Evolutionary conservation across 2,797 vertebrate genomes (phyloP).

Genomic region (Nannoperca australis): DNA sequence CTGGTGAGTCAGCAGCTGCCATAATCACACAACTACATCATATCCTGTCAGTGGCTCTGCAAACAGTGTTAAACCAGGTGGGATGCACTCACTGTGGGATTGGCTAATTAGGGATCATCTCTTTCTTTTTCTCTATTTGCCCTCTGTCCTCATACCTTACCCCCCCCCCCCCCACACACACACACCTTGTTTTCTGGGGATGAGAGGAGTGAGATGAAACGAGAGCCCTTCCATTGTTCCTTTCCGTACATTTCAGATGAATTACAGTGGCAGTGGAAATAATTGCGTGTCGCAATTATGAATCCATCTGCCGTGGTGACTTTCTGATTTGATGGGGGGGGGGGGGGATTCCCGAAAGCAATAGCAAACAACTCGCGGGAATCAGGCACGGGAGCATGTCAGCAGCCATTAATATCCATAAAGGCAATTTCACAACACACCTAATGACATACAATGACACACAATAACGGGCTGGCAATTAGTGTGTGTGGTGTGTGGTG

Average conservation of each 20-base stretch:
- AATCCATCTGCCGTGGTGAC: constrained; percentile 70
- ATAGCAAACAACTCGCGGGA: constrained; percentile 59
- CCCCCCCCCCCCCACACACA: not conserved
- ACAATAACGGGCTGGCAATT: constrained; percentile 63
- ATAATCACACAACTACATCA: constrained; percentile 28
- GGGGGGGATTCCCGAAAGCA: constrained; percentile 61
- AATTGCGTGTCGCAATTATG: constrained; percentile 78
- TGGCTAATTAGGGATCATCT: constrained; percentile 57
- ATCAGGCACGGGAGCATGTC: constrained; percentile 54
- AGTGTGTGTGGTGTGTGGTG: constrained; percentile 37
- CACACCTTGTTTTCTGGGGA: constrained; percentile 42
- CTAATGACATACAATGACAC: constrained; percentile 75
- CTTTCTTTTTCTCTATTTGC: constrained; percentile 27
- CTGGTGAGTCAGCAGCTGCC: constrained; percentile 55
- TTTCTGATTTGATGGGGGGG: constrained; percentile 62
- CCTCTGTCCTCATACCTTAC: constrained; percentile 5
- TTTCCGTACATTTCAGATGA: constrained; percentile 48
- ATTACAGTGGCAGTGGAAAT: constrained; percentile 67
- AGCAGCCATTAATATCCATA: constrained; percentile 69
- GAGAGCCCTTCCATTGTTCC: constrained; percentile 37
- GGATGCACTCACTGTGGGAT: constrained; percentile 32
- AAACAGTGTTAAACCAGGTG: constrained; percentile 53
- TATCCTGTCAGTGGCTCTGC: constrained; percentile 40
- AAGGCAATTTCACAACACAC: constrained; percentile 74
- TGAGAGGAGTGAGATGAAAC: constrained; percentile 49